phyloP scores from a whole-genome alignment of 2,797 vertebrate genomes.

The Anniella stebbinsi region DNA sequence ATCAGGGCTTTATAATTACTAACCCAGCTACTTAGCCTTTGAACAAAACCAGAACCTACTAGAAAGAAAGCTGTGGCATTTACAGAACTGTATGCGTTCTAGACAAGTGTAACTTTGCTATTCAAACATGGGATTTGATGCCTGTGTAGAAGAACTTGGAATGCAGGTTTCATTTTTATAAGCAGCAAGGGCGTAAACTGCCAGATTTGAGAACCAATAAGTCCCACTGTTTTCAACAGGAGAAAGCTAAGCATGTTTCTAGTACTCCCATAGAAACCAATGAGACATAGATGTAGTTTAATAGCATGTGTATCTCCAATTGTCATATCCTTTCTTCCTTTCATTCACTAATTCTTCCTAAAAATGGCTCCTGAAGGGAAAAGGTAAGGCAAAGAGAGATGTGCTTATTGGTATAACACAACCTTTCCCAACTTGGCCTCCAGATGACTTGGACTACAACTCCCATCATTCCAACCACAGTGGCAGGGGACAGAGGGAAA shows the following conservation, averaged over 20 bases:
- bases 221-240: neutral
- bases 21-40: neutral
- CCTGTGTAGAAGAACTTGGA: neutral
- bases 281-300: neutral
- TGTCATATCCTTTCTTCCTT: neutral
- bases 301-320: neutral
- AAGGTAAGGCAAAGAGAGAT: neutral
- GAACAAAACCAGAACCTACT: neutral
- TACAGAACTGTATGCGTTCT: neutral
- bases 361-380: neutral
- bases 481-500: too few species aligned
- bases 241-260: neutral
- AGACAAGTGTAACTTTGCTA: neutral
- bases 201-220: neutral
- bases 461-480: too few species aligned
- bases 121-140: neutral
- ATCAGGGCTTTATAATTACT: conserved; percentile 27
- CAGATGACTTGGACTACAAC: too few species aligned
- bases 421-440: too few species aligned
- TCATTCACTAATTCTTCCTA: neutral
- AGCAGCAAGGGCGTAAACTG: neutral
- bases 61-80: neutral
- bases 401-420: neutral
- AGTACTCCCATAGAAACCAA: neutral
- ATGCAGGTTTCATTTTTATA: neutral